Evolutionary conservation across 2,113 vertebrate genomes (phyloP), one percentile per base, ranked within the genome.

Genomic region (Malurus elegans): DNA sequence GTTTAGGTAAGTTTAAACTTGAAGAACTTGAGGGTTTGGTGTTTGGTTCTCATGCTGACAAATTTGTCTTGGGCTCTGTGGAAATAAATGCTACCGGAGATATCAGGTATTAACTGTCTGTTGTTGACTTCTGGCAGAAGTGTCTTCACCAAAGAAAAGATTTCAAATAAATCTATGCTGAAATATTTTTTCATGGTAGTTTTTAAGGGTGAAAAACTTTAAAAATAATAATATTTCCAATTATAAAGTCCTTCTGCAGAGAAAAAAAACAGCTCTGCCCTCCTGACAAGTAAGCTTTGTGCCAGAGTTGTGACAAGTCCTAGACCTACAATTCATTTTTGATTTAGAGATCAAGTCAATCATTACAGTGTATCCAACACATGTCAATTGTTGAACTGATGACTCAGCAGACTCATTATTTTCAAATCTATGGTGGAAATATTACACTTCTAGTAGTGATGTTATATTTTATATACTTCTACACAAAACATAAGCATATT

Each of bases 121-220:
- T 34, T 0, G 0, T 47, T 61, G 47, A 28, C 9, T 56, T 64
- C 18, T 34, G 6, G 4, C 32, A 92, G 28, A 80, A 60, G 2
- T 0, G 0, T 40, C 31, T 38, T 53, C 31, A 64, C 10, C n/a
- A 60, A 60, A 90, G 6, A 67, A 67, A 56, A 60, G 0, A 44
- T 48, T 95, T 64, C 28, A 79, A 60, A 83, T 60, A 4, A 29
- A 45, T 29, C 26, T 20, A 5, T 64, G 64, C 56, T 48, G 34
- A 83, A 92, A 74, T 29, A 8, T 26, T 81, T 25, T 71, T 79
- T 17, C 29, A 6, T 14, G n/a, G 8, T 4, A 26, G 2, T 32
- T 47, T 92, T 24, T 60, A 42, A 76, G 20, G 23, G 4, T 18
- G 8, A 21, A 51, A 72, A 70, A 44, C 18, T 7, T 14, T 6